These are phyloP conservation scores for Catharus bicknelli DNA, from an alignment of 2,113 vertebrate species.

Conservation along the genomic window DNA sequence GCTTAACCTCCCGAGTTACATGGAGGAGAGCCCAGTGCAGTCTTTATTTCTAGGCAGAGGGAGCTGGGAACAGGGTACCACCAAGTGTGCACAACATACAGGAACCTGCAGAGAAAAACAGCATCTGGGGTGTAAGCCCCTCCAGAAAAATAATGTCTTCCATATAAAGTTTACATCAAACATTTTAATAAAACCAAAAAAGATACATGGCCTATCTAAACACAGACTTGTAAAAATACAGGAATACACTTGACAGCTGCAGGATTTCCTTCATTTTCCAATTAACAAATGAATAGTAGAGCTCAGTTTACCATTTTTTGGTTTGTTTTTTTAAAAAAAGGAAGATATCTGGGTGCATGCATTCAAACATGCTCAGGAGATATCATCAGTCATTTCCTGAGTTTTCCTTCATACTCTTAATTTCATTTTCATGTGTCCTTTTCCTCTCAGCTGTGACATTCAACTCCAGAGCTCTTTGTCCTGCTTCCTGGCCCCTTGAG, in stretches of 20 bases:
- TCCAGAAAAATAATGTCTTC: neutral
- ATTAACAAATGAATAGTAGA: neutral
- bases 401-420: neutral
- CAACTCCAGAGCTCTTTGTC: neutral
- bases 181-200: neutral
- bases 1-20: neutral
- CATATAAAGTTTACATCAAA: neutral
- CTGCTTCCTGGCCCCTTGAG: neutral
- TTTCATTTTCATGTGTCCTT: neutral
- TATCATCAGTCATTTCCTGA: neutral
- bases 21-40: neutral
- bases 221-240: neutral
- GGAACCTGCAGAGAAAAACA: neutral
- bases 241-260: neutral
- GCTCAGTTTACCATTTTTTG: neutral
- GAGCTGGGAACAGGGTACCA: neutral
- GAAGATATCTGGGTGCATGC: neutral
- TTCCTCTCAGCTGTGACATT: neutral
- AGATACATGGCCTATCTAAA: neutral
- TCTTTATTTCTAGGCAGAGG: neutral
- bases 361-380: neutral
- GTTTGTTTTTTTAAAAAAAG: neutral
- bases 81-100: neutral
- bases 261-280: neutral
- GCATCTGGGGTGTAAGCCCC: neutral